These are phyloP conservation scores for Pachyseris speciosa DNA, from an alignment of 64 coral and sea anemone genomes.

Conservation along the genomic window DNA sequence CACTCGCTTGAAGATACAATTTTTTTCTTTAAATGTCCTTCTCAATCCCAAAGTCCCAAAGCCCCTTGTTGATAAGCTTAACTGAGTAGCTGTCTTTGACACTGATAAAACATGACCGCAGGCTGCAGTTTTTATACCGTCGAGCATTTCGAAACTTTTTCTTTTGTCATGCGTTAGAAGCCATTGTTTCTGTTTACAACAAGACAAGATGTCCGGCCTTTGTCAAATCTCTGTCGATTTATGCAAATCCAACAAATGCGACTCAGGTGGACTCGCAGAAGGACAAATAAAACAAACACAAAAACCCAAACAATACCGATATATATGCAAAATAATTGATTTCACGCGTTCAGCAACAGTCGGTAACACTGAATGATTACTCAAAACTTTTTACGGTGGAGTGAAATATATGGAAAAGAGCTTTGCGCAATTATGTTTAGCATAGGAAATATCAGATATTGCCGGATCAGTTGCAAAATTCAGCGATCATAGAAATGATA, in stretches of 20 bases:
- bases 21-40: neutral
- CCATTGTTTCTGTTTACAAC: neutral
- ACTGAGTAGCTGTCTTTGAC: neutral
- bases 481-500: no score
- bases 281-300: slow-evolving; percentile 4
- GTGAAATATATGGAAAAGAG: no score
- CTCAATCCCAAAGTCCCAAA: neutral
- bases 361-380: neutral
- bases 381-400: no score
- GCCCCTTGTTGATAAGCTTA: neutral
- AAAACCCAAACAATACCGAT: neutral
- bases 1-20: neutral
- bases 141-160: neutral
- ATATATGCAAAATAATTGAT: neutral
- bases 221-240: neutral
- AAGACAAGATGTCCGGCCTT: neutral
- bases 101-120: neutral
- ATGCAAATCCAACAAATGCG: slow-evolving; percentile 1
- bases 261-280: neutral
- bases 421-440: no score
- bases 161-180: neutral
- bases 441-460: no score
- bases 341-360: neutral
- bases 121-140: neutral
- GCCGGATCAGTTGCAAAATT: no score